These are phyloP conservation scores for Cyclophora punctaria DNA, from an alignment of 2,888 invertebrate genomes.

Conservation along the genomic window DNA sequence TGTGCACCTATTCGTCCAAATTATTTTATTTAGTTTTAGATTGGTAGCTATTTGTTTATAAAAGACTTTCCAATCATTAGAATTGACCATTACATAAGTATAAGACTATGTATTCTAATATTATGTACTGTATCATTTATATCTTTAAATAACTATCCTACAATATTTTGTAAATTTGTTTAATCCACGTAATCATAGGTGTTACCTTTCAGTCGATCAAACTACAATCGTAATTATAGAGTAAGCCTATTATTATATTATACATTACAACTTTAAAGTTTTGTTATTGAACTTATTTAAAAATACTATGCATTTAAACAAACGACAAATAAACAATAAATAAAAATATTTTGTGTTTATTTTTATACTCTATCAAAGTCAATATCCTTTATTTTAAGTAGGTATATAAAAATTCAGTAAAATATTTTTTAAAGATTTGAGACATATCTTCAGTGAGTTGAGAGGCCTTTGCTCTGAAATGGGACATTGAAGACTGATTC, in stretches of 20 bases:
- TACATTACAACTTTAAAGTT: slow-evolving; percentile 62
- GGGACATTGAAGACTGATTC: too few relatives aligned
- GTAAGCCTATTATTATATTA: slow-evolving; percentile 59
- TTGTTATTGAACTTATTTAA: slow-evolving; percentile 73
- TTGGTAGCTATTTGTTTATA: too few relatives aligned
- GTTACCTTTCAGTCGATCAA: slow-evolving; percentile 51
- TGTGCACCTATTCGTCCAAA: too few relatives aligned
- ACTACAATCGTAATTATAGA: slow-evolving; percentile 62
- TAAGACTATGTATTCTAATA: slow-evolving; percentile 7
- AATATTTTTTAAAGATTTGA: too few relatives aligned
- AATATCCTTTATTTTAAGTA: too few relatives aligned
- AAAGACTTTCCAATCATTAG: too few relatives aligned
- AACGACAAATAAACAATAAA: slow-evolving; percentile 68
- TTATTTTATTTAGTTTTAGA: too few relatives aligned
- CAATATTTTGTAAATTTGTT: background rate
- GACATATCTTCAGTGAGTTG: too few relatives aligned
- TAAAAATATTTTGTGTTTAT: slow-evolving; percentile 40
- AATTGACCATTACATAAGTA: background rate
- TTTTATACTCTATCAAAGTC: slow-evolving; percentile 5
- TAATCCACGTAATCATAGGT: slow-evolving; percentile 1
- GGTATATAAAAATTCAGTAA: too few relatives aligned
- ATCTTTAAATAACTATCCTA: background rate
- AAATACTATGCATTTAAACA: slow-evolving; percentile 70
- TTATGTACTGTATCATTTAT: background rate
- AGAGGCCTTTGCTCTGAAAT: too few relatives aligned